Evolutionary conservation across 2,113 vertebrate species (phyloP), one percentile per base, ranked within the genome.

Genomic region (Callorhinus ursinus): DNA sequence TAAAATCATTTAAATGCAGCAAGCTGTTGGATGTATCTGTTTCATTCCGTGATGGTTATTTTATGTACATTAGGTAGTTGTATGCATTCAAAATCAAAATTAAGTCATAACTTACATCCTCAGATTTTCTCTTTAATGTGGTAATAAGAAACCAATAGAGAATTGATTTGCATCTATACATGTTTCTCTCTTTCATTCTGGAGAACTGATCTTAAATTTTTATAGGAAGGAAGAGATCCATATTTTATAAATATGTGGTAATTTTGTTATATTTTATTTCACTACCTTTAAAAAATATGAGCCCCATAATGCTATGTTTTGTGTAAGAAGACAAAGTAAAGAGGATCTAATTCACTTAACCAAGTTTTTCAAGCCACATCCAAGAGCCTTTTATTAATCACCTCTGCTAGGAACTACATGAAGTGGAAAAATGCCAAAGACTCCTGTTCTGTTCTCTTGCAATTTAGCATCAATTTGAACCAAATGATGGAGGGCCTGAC

Each of bases 1-100:
- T 71, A 93, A 97, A 97, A 85, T 98, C 39, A 93, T 97, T 96
- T 97, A 96, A 97, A 97, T 72, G 57, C 19, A 97, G 28, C 63
- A 19, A 39, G 80, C 88, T 97, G 88, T 14, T 95, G 71, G 76
- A 67, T 95, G 63, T 83, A 97, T 84, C 81, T n/a, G 31, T 86
- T 97, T 94, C 90, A 85, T 85, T 97, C 53, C 77, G 51, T 61
- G 88, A 36, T 61, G 31, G 91, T 72, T 96, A 93, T 80, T 92
- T 96, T 97, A 76, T 93, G 92, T 97, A 93, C 42, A 95, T 95
- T 83, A 88, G 51, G 81, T 90, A 96, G 91, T 3, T 10, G 91
- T 57, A 65, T 72, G 36, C 61, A 67, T 82, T 92, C 28, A 57
- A 96, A 95, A 97, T 98, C 87, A 94, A 97, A 76, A 97, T 97